Base-by-base conservation (phyloP, 2,113 vertebrate genomes). In the Macheiramphus alcinus region DNA sequence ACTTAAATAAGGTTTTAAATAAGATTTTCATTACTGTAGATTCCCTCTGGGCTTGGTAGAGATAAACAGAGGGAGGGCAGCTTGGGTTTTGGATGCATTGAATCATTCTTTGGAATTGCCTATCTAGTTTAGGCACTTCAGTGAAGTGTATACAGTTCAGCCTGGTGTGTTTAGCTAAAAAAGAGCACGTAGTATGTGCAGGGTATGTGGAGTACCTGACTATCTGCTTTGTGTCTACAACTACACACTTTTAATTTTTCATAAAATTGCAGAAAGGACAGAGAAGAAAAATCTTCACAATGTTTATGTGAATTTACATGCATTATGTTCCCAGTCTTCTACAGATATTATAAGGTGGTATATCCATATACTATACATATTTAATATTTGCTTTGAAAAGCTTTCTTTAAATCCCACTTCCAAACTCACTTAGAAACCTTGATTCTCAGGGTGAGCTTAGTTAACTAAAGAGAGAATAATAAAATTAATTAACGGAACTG, bases 171-270 rank as follows among this genome's bases (percentile, higher is more conserved):
- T 87, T 27, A 82, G 79, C 42, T 61, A 6, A 58, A 56, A 56
- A 62, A 61, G 4, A 4, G 3, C 61, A 40, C 0, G 3, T 18
- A 17, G 0, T 27, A 14, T 5, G 16, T 52, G 9, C n/a, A 36
- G n/a, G 17, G 4, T 18, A 4, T 47, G 56, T 50, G 50, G 16
- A 48, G 11, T n/a, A 34, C 62, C 52, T 67, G 47, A 42, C 32
- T 67, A 13, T 38, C 9, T 45, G 55, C 50, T 86, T 25, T 22
- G 14, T 10, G 5, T 56, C 10, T 52, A 17, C 42, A 81, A 14
- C 32, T 58, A 9, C 38, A 71, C 8, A 6, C 6, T 61, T 81
- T 6, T 14, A 16, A 27, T 47, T 67, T 45, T 65, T 52, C 29
- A n/a, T 70, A 62, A 62, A 73, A 70, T 12, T 84, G 15, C 7